Percentiles rank a stretch among this genome's conserved stretches.
Evolutionary conservation across 2,113 vertebrate genomes (phyloP).

Genomic region (Semicossyphus pulcher): DNA sequence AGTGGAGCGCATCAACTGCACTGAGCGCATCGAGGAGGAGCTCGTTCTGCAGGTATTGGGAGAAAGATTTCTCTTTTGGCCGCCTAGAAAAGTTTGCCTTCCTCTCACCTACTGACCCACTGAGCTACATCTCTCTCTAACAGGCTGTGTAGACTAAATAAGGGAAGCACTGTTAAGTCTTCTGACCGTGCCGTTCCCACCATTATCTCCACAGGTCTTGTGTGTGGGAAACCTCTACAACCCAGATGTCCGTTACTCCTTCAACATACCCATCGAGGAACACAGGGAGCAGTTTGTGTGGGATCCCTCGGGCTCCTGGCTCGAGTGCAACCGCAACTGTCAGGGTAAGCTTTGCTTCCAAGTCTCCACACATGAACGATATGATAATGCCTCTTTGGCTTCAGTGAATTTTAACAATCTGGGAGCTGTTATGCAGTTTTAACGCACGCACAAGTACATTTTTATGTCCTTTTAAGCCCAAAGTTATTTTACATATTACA

Average conservation of each 20-base stretch:
- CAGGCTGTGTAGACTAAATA: slow-evolving; percentile 18
- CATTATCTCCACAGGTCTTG: slow-evolving; percentile 85
- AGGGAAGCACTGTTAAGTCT: slow-evolving; percentile 6
- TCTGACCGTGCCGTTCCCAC: slow-evolving; percentile 24
- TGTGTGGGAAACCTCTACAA: slow-evolving; percentile 97
- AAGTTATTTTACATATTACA: background rate
- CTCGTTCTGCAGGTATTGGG: slow-evolving; percentile 89
- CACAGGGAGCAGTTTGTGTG: slow-evolving; percentile 88
- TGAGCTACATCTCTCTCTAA: slow-evolving; percentile 13
- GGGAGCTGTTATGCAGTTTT: too few species aligned
- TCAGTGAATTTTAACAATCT: background rate
- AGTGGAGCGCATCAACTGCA: slow-evolving; percentile 95
- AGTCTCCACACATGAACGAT: slow-evolving; percentile 1
- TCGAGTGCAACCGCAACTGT: slow-evolving; percentile 92
- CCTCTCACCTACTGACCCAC: background rate
- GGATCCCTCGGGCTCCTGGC: slow-evolving; percentile 92
- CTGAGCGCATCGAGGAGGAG: slow-evolving; percentile 90
- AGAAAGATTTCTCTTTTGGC: background rate
- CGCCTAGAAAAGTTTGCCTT: background rate
- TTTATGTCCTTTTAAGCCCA: background rate
- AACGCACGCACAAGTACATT: background rate
- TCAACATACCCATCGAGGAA: slow-evolving; percentile 92
- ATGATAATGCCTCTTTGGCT: slow-evolving; percentile 2
- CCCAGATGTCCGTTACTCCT: slow-evolving; percentile 95
- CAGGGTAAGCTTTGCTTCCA: slow-evolving; percentile 84